These are phyloP conservation scores for Zoroaster sp. DNA, from an alignment of 53 echinoderm and acorn worm genomes.

Conservation along the genomic window DNA sequence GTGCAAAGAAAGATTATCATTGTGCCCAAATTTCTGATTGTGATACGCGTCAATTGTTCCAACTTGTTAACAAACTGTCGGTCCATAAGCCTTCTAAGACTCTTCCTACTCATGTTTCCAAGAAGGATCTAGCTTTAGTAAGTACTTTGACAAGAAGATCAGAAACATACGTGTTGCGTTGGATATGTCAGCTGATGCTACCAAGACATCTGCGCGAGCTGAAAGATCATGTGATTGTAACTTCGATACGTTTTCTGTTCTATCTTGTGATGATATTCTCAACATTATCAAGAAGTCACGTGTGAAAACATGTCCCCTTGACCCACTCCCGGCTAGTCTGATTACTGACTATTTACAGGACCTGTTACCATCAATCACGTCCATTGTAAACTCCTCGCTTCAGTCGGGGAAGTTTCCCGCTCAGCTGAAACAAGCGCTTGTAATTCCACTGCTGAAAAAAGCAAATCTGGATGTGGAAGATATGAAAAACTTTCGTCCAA, in stretches of 20 bases:
- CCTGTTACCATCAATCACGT: background rate
- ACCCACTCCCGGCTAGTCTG: background rate
- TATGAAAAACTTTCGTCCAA: background rate
- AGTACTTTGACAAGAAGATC: constrained; percentile 8
- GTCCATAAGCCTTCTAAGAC: background rate
- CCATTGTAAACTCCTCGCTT: background rate
- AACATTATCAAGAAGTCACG: background rate
- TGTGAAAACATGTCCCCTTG: background rate
- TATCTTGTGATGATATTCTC: background rate
- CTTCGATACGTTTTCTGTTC: background rate
- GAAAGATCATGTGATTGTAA: background rate
- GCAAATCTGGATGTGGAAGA: constrained; percentile 6
- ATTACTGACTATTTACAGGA: background rate
- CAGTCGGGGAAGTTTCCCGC: background rate
- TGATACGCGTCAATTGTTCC: background rate
- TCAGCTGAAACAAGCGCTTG: background rate
- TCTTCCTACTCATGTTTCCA: background rate
- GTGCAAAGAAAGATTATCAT: too few species aligned
- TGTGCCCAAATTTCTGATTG: background rate
- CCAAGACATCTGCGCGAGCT: background rate
- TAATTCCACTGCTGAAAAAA: background rate
- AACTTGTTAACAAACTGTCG: background rate
- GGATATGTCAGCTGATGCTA: background rate
- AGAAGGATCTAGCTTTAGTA: constrained; percentile 4
- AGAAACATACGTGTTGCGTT: background rate